Percentiles rank a stretch among this genome's conserved stretches.
These are phyloP conservation scores for Rhagophthalmus giganteus DNA, from an alignment of 2,888 invertebrate genomes.

Conservation along the genomic window DNA sequence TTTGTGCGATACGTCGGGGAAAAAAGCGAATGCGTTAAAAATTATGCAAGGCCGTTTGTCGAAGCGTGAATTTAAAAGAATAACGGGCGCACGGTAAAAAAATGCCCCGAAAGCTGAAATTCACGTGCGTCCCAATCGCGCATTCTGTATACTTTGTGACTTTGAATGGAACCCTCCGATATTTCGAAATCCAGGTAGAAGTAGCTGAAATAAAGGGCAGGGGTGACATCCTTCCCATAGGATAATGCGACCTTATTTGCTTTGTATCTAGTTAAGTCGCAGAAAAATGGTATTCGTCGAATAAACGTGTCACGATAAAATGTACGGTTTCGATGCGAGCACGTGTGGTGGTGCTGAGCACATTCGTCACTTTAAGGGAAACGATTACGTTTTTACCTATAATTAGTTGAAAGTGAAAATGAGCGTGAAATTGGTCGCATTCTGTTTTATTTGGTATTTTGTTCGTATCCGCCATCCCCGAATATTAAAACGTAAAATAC, in stretches of 20 bases:
- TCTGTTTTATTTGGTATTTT: too few species aligned
- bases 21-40: conserved; percentile 21
- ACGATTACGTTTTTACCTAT: too few species aligned
- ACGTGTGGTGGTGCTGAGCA: too few species aligned
- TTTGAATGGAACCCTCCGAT: conserved; percentile 8
- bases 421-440: too few species aligned
- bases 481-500: too few species aligned
- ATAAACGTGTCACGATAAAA: too few species aligned
- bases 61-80: conserved; percentile 26
- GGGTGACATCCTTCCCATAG: not conserved
- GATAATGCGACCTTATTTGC: not conserved
- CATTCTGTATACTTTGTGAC: conserved; percentile 7
- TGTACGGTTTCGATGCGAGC: too few species aligned
- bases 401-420: too few species aligned
- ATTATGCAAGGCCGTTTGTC: conserved; percentile 23
- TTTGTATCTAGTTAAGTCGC: too few species aligned
- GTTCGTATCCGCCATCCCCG: too few species aligned
- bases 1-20: conserved; percentile 12
- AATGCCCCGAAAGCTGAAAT: conserved; percentile 18
- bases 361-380: too few species aligned
- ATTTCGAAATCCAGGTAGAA: conserved; percentile 16
- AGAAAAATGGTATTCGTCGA: too few species aligned
- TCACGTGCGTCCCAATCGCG: conserved; percentile 23
- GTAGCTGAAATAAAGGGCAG: not conserved
- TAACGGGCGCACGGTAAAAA: conserved; percentile 13